Base-by-base conservation (phyloP, 2,797 vertebrate species). In the Aotus griseimembra region DNA sequence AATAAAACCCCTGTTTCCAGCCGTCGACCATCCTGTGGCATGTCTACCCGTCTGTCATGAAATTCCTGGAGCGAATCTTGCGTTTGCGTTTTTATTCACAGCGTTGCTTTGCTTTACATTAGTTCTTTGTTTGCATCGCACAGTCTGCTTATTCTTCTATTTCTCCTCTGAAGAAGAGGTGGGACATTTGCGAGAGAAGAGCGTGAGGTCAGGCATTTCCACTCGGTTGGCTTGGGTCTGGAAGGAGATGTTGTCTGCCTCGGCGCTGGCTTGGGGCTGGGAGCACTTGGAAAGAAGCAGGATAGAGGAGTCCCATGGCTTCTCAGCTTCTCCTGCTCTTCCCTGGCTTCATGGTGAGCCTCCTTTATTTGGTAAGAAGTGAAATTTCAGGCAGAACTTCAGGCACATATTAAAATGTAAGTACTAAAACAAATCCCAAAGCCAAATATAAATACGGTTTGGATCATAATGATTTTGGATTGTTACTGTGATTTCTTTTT, bases 1-100 rank as follows among this genome's bases (percentile, higher is more conserved):
- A 96, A 94, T 88, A 85, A 95, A 95, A 95, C 28, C 15, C 26
- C 30, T 26, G 26, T 80, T 96, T 97, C 76, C 57, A 84, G 4
- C 39, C 39, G 8, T 72, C 61, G 50, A 26, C 85, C n/a, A 2
- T n/a, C 24, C 72, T 12, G 17, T 67, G 70, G 91, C 84, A 75
- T 4, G 7, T 88, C 11, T 3, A 36, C 28, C 55, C 2, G 2
- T 26, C 33, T 0, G 67, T 77, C 73, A 33, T 36, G n/a, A 85
- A 88, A 58, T 89, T 79, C 76, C 79, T 72, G 83, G 46, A 88
- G 85, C 4, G 0, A 96, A 55, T 79, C 93, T 50, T 70, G 52
- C 52, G 79, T 88, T 85, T 87, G 26, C 36, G 4, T 61, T 90
- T 90, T 46, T 26, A 64, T 76, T 73, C 33, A 44, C 72, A 41